A percentile compares a stretch with the other conserved stretches of the same genome.
Conservation (phyloP, 2,113 vertebrate genomes). For the Fulica atra region DNA sequence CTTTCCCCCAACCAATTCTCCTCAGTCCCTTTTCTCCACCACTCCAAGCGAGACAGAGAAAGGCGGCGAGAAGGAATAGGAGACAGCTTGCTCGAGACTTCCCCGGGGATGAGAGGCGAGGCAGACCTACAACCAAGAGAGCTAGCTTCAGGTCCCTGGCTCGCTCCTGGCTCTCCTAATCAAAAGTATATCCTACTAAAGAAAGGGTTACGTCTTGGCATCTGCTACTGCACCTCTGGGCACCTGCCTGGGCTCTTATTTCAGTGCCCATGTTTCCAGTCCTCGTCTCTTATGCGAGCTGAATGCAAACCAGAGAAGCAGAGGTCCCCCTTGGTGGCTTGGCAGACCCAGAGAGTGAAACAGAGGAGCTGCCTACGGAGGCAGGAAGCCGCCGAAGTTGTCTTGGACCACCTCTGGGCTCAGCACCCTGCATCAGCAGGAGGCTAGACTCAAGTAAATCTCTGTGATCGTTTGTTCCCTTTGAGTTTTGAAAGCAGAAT, state of each 20-base stretch:
- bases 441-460: not conserved
- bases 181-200: not conserved
- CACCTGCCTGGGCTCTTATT: not conserved
- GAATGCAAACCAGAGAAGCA: not conserved
- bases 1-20: not conserved
- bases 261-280: not conserved
- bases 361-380: not conserved
- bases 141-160: not conserved
- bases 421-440: not conserved
- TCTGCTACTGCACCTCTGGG: not conserved
- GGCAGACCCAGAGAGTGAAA: not conserved
- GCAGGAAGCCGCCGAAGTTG: not conserved
- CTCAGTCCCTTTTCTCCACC: not conserved
- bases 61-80: not conserved
- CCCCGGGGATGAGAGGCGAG: not conserved
- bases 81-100: rapidly evolving
- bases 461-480: slow-evolving; percentile 43
- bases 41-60: not conserved
- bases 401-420: not conserved
- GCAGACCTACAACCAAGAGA: not conserved
- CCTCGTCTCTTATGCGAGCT: not conserved
- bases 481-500: slow-evolving; percentile 45
- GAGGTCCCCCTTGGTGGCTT: not conserved
- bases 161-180: not conserved
- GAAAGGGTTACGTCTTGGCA: not conserved